Conservation (phyloP, 1,140 invertebrate genomes). For the Druon quercuslanigerum region DNA sequence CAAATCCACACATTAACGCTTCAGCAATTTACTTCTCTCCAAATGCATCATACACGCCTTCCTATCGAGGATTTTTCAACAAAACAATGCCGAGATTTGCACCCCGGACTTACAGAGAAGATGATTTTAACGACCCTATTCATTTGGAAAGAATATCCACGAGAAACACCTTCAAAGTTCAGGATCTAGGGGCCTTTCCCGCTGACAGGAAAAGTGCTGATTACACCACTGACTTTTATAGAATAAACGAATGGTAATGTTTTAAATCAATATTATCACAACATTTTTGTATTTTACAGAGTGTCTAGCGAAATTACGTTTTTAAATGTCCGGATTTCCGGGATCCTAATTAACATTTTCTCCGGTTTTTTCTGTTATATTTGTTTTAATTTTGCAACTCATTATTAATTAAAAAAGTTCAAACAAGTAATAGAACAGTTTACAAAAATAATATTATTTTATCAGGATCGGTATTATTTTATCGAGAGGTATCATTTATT, state of each 20-base stretch:
- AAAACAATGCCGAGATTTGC: constrained; percentile 97
- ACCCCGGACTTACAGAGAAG: constrained; percentile 91
- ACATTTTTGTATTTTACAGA: too few species aligned
- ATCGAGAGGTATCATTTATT: too few species aligned
- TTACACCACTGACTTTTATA: constrained; percentile 93
- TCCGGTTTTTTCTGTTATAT: too few species aligned
- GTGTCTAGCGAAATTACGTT: too few species aligned
- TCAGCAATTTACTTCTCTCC: constrained; percentile 96
- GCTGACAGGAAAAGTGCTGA: constrained; percentile 85
- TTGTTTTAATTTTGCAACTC: too few species aligned
- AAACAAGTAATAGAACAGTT: too few species aligned
- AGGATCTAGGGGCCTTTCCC: constrained; percentile 89
- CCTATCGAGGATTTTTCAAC: constrained; percentile 97
- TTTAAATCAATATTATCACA: neutral
- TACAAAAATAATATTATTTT: too few species aligned
- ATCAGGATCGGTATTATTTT: too few species aligned
- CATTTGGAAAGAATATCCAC: constrained; percentile 94
- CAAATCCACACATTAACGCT: constrained; percentile 94
- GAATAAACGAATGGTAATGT: constrained; percentile 93
- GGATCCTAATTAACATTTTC: too few species aligned
- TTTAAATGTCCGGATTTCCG: too few species aligned
- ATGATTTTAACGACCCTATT: constrained; percentile 96
- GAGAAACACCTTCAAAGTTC: constrained; percentile 88
- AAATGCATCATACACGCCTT: constrained; percentile 95
- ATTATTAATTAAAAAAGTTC: too few species aligned